Evolutionary conservation across 2,113 vertebrate genomes (phyloP).

Genomic region (Pogonocichla stellata): DNA sequence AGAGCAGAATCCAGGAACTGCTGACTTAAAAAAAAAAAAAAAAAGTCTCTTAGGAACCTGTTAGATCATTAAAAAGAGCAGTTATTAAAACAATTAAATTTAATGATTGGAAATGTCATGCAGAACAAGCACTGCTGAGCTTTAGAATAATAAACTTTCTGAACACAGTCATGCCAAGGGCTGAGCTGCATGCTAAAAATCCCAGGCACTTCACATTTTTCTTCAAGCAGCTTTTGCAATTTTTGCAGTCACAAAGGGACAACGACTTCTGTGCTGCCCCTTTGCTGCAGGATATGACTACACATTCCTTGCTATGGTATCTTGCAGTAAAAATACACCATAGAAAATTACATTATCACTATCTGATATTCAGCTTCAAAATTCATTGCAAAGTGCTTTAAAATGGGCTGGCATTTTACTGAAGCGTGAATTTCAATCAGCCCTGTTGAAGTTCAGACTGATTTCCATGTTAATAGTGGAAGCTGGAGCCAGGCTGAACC

Average conservation of each 20-base stretch:
- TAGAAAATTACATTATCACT: background rate
- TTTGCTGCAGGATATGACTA: background rate
- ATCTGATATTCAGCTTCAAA: background rate
- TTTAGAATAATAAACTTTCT: background rate
- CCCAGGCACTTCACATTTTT: background rate
- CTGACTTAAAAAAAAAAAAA: background rate
- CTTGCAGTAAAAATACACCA: background rate
- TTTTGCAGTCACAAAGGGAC: background rate
- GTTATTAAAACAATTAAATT: background rate
- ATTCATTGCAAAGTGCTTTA: background rate
- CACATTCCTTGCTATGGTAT: background rate
- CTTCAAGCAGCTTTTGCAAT: background rate
- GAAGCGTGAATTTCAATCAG: background rate
- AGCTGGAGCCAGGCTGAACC: background rate
- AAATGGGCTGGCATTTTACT: background rate
- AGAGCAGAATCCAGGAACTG: background rate
- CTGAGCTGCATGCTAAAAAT: background rate
- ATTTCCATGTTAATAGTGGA: background rate
- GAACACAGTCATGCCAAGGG: background rate
- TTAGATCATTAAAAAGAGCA: background rate
- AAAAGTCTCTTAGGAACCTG: background rate
- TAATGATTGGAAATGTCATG: background rate
- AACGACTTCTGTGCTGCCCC: background rate
- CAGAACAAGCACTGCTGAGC: background rate
- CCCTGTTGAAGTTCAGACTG: background rate